phyloP scores from a whole-genome alignment of 2,113 vertebrate species.

The Embiotoca jacksoni region DNA sequence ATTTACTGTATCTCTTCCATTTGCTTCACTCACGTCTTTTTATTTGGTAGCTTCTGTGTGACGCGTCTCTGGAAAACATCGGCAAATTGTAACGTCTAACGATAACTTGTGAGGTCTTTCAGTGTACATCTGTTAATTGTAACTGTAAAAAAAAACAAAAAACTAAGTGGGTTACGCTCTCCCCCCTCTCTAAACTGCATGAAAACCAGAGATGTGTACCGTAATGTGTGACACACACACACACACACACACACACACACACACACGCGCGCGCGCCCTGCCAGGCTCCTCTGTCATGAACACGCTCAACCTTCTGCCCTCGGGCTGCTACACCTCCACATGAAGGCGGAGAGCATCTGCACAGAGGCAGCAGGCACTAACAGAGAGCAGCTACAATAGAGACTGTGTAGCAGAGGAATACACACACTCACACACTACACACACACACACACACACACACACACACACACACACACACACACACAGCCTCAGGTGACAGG shows the following conservation, averaged over 20 bases:
- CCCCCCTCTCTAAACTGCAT: too few species aligned
- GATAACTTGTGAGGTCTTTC: too few species aligned
- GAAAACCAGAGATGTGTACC: too few species aligned
- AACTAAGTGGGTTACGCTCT: too few species aligned
- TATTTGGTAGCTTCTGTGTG: conserved; percentile 4
- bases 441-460: conserved; percentile 20
- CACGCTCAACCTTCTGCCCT: conserved; percentile 33
- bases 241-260: conserved; percentile 30
- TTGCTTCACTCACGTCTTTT: conserved; percentile 19
- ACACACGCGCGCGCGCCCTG: conserved; percentile 17
- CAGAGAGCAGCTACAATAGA: conserved; percentile 36
- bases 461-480: not conserved
- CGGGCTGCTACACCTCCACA: conserved; percentile 33
- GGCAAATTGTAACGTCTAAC: too few species aligned
- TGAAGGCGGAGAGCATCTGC: conserved; percentile 24
- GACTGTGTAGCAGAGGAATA: not conserved
- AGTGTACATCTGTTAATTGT: too few species aligned
- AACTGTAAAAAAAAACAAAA: too few species aligned
- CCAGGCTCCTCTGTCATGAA: conserved; percentile 10
- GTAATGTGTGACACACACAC: conserved; percentile 4
- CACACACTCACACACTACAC: conserved; percentile 29
- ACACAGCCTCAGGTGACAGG: conserved; percentile 67
- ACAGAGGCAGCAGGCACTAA: conserved; percentile 42
- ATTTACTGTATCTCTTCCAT: not conserved
- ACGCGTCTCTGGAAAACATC: too few species aligned